Base-by-base conservation (phyloP, 2,888 invertebrate genomes). In the Watsonalla cultraria region DNA sequence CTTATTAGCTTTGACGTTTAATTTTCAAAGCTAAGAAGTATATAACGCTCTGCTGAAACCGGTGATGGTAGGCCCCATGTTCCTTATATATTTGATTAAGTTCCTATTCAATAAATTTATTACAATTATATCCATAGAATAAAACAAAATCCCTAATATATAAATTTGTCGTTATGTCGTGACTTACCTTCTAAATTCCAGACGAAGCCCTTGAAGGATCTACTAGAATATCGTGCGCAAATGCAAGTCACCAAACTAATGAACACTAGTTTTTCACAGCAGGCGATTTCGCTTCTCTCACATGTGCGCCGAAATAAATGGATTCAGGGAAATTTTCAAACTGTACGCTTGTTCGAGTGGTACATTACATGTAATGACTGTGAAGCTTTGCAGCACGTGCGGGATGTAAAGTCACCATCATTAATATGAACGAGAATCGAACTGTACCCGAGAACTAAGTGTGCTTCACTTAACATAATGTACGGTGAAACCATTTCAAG, bases 191-290 rank as follows among this genome's bases (percentile, higher is more conserved):
- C 4, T 24, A 24, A 4, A 4, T 24, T 24, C 24, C 24, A 24
- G 24, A 24, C 24, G 24, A 24, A 24, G 24, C 24, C 24, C 24
- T 24, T 24, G 11, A 42, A 11, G 42, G 67, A 67, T 69, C 73
- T 78, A 80, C 82, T 82, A 79, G 62, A 66, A 64, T 64, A 69
- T 67, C 68, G 69, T 66, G 42, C 42, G 42, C 42, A 65, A 57
- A 51, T 80, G 84, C 87, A 84, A 87, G 86, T 86, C 87, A 87
- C 78, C 67, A 72, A 76, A 83, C 80, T 80, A 85, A 86, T 86
- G 84, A 83, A 79, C 71, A 63, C 62, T 68, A 74, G 76, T 81
- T 80, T 83, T 86, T 79, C 74, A 64, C 65, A 62, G 68, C 66
- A 68, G 61, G 66, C 65, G 70, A 75, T 69, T 74, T 71, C 55